A percentile compares a stretch with the other conserved stretches of the same genome.
Evolutionary conservation across 1,140 invertebrate species (phyloP).

Genomic region (Lepeophtheirus salmonis): DNA sequence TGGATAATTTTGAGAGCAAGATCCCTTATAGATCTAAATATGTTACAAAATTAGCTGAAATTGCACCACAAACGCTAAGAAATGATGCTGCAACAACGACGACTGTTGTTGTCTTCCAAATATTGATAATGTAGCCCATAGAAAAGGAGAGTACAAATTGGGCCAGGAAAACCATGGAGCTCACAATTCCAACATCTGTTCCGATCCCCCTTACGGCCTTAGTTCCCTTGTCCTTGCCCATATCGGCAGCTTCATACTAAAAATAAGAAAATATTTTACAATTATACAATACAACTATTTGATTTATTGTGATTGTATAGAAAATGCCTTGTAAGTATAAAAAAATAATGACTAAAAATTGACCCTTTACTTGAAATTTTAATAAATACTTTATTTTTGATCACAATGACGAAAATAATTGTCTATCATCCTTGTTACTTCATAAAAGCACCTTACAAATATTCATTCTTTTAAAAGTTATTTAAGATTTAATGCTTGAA

Average conservation of each 20-base stretch:
- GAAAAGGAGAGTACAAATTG: constrained; percentile 70
- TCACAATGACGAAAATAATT: too few species aligned
- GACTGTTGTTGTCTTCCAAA: constrained; percentile 49
- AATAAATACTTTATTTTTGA: too few species aligned
- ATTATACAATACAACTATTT: too few species aligned
- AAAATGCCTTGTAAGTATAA: too few species aligned
- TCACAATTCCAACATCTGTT: constrained; percentile 78
- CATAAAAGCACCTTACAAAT: too few species aligned
- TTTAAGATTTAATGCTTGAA: too few species aligned
- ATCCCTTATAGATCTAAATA: constrained; percentile 58
- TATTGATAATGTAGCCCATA: constrained; percentile 61
- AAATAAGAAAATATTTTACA: constrained; percentile 2
- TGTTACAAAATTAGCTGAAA: constrained; percentile 62
- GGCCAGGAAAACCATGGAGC: constrained; percentile 83
- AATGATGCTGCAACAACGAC: constrained; percentile 64
- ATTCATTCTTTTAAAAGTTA: too few species aligned
- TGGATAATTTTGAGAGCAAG: too few species aligned
- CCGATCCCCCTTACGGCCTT: constrained; percentile 56
- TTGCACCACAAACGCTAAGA: constrained; percentile 58
- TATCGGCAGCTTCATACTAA: background rate
- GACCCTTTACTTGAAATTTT: background rate
- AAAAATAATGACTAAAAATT: too few species aligned
- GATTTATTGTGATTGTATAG: too few species aligned
- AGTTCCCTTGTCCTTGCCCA: constrained; percentile 8
- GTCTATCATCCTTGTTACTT: too few species aligned